These are phyloP conservation scores for Tetheella fluctuosa DNA, from an alignment of 2,888 invertebrate genomes.

Conservation along the genomic window DNA sequence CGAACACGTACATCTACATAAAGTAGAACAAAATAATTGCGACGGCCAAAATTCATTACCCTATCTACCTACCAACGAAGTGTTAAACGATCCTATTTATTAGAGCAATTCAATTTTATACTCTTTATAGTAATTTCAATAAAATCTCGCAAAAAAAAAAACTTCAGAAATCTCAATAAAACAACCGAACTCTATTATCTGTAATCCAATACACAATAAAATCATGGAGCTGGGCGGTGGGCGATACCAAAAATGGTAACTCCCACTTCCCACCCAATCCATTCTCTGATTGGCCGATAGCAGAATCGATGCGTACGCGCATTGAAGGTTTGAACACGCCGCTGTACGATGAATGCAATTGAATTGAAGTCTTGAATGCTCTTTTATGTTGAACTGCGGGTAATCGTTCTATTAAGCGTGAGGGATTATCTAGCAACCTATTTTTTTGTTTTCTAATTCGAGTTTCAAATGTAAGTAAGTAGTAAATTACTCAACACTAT, in stretches of 20 bases:
- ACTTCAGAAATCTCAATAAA: slow-evolving; percentile 44
- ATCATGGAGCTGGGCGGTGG: slow-evolving; percentile 66
- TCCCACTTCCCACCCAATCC: slow-evolving; percentile 53
- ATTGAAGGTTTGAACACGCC: slow-evolving; percentile 39
- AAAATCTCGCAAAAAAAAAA: slow-evolving; percentile 55
- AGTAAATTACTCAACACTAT: too few species aligned
- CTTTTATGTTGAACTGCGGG: slow-evolving; percentile 60
- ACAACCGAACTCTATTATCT: slow-evolving; percentile 64
- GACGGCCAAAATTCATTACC: not conserved
- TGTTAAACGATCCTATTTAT: slow-evolving; percentile 30
- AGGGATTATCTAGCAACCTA: not conserved
- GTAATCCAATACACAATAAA: slow-evolving; percentile 68
- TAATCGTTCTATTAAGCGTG: slow-evolving; percentile 61
- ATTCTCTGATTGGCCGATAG: slow-evolving; percentile 60
- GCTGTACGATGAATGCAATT: slow-evolving; percentile 61
- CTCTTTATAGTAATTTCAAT: slow-evolving; percentile 56
- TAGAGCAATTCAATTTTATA: slow-evolving; percentile 46
- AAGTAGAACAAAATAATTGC: not conserved
- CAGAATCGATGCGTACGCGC: slow-evolving; percentile 60
- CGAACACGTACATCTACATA: too few species aligned
- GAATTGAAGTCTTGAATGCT: slow-evolving; percentile 67
- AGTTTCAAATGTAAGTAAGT: too few species aligned
- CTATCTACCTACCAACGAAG: slow-evolving; percentile 5
- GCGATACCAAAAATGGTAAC: slow-evolving; percentile 47
- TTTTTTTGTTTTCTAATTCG: not conserved